Conservation (phyloP, 2,888 invertebrate genomes). For the Caenorhabditis sp. region DNA sequence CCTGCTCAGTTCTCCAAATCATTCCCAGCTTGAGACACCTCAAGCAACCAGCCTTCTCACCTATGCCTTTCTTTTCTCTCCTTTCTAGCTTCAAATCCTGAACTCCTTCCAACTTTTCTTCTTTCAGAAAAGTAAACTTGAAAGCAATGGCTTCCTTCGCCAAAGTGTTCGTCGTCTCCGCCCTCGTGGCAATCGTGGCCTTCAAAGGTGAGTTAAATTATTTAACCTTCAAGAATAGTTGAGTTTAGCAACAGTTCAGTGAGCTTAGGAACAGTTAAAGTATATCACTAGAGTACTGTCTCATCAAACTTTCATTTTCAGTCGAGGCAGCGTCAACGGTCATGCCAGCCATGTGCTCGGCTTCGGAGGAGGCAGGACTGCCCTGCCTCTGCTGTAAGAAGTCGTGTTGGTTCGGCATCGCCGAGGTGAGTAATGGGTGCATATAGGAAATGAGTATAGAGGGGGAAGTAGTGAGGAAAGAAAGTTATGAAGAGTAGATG, state of each 20-base stretch:
- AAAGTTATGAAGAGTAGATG: neutral
- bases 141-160: conserved; percentile 13
- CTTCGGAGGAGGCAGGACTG: conserved; percentile 24
- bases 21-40: neutral
- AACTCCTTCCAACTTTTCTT: neutral
- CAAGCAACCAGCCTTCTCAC: neutral
- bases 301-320: conserved; percentile 14
- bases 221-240: neutral
- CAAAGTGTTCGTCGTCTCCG: conserved; percentile 18
- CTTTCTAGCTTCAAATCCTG: no score
- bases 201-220: conserved; percentile 15
- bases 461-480: conserved; percentile 22
- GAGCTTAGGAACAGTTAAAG: no score
- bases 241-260: no score
- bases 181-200: neutral
- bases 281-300: no score
- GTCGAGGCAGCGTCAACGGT: conserved; percentile 18
- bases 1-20: neutral
- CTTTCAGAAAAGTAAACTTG: neutral
- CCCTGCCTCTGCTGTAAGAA: conserved; percentile 58
- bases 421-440: conserved; percentile 44
- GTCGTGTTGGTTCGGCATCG: conserved; percentile 44
- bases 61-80: no score
- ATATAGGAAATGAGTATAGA: neutral
- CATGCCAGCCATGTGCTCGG: conserved; percentile 53